Evolutionary conservation across 2,888 invertebrate species (phyloP), one percentile per base, ranked within the genome.

Genomic region (Noctua fimbriata): DNA sequence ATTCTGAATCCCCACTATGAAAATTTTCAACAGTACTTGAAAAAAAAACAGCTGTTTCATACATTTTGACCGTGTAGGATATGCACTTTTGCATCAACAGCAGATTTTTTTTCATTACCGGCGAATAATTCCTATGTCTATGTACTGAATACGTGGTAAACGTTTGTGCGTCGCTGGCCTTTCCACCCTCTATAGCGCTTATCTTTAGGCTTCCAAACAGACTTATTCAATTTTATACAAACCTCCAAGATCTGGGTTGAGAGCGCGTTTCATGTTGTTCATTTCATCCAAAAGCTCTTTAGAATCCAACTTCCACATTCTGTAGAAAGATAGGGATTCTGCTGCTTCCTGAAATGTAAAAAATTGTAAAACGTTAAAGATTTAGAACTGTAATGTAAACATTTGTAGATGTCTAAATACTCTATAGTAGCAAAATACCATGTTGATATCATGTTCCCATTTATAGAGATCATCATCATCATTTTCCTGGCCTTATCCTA

Each of bases 271-370:
- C 60, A 90, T 82, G 12, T n/a, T 82, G 55, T 76, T 81, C 0
- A 90, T 78, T 85, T 90, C 89, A 47, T 89, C 89, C 9, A 79
- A n/a, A 7, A 89, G 81, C 41, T 86, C 86, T 70, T 92, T 92
- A 0, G 89, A 87, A 60, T 82, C 77, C 0, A 82, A 21, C 14
- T 87, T 85, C 65, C 80, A 66, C 14, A 70, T 81, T 85, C 89
- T 84, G 70, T 84, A 92, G 70, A 88, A 91, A 0, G 87, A 84
- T 44, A 89, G 52, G 0, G 88, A 78, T 72, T 85, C 24, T 44
- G 73, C 73, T 66, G 89, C 88, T 76, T 90, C 84, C 88, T 69
- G 36, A 21, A 60, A 21, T 21, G 18, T 28, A 71, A 6, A 1
- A 55, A 18, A 41, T n/a, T n/a, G n/a, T n/a, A n/a, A n/a, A n/a